Conservation (phyloP, 2,797 vertebrate genomes). For the Meda fulgida region DNA sequence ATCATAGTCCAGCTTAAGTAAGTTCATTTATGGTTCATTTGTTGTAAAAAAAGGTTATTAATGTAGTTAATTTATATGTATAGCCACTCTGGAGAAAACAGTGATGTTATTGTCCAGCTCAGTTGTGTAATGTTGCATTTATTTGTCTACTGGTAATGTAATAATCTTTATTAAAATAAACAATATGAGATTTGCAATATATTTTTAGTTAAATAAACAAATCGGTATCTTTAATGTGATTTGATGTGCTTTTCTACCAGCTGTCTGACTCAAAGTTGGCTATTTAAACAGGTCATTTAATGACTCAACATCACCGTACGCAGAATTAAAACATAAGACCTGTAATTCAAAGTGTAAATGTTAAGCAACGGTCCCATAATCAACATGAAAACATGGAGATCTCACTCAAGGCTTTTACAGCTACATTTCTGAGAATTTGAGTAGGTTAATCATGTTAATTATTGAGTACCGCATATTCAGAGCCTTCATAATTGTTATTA, state of each 20-base stretch:
- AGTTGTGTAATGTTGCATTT: neutral
- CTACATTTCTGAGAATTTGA: neutral
- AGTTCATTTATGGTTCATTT: too few relatives aligned
- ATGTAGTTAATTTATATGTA: too few relatives aligned
- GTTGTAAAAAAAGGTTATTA: too few relatives aligned
- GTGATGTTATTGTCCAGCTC: too few relatives aligned
- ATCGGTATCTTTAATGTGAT: too few relatives aligned
- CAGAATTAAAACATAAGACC: neutral
- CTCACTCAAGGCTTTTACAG: neutral
- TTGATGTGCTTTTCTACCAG: too few relatives aligned
- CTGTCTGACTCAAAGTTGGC: neutral
- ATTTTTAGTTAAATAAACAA: too few relatives aligned
- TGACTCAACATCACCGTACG: neutral
- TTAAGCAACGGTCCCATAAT: neutral
- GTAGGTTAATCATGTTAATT: constrained; percentile 19
- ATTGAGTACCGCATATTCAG: neutral
- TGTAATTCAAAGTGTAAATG: neutral
- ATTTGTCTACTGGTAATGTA: neutral
- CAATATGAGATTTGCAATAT: neutral
- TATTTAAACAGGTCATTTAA: neutral
- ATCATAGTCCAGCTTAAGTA: too few relatives aligned
- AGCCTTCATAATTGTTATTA: constrained; percentile 1
- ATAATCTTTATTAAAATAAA: neutral
- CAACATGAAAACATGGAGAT: neutral
- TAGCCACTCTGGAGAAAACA: too few relatives aligned